Evolutionary conservation across 1,140 invertebrate genomes (phyloP).

Genomic region (Andricus grossulariae): DNA sequence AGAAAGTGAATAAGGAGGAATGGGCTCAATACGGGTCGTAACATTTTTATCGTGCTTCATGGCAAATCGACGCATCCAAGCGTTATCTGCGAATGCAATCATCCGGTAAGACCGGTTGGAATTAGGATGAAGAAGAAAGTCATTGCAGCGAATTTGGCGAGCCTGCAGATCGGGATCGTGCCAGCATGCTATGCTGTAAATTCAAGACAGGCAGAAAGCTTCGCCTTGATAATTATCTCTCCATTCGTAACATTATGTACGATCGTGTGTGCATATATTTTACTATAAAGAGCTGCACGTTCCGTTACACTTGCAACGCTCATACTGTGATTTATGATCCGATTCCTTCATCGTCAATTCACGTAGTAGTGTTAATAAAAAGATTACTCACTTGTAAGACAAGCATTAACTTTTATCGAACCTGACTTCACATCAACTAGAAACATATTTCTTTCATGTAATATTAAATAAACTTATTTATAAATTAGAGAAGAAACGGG

Average conservation of each 20-base stretch:
- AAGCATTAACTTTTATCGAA: background rate
- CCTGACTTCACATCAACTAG: too few relatives aligned
- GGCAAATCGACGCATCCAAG: constrained; percentile 22
- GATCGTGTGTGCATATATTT: constrained; percentile 12
- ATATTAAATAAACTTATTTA: too few relatives aligned
- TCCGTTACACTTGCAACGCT: constrained; percentile 8
- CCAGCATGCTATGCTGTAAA: background rate
- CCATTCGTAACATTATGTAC: constrained; percentile 15
- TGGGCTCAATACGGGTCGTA: background rate
- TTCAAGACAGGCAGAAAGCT: constrained; percentile 10
- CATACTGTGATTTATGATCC: background rate
- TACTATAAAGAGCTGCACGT: constrained; percentile 14
- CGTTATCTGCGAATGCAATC: constrained; percentile 17
- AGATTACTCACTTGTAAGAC: background rate
- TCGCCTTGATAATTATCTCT: constrained; percentile 25
- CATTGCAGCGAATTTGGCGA: constrained; percentile 24
- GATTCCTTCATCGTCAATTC: background rate
- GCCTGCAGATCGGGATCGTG: constrained; percentile 1
- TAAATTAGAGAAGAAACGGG: too few relatives aligned
- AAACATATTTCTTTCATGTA: too few relatives aligned
- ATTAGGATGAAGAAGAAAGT: constrained; percentile 32
- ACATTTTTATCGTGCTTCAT: background rate
- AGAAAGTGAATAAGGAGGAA: background rate
- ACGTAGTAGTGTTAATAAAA: constrained; percentile 8
- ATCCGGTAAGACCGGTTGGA: constrained; percentile 25